A percentile compares a stretch with the other conserved stretches of the same genome.
Evolutionary conservation across 2,888 invertebrate genomes (phyloP).

Genomic region (Amphipyra berbera): DNA sequence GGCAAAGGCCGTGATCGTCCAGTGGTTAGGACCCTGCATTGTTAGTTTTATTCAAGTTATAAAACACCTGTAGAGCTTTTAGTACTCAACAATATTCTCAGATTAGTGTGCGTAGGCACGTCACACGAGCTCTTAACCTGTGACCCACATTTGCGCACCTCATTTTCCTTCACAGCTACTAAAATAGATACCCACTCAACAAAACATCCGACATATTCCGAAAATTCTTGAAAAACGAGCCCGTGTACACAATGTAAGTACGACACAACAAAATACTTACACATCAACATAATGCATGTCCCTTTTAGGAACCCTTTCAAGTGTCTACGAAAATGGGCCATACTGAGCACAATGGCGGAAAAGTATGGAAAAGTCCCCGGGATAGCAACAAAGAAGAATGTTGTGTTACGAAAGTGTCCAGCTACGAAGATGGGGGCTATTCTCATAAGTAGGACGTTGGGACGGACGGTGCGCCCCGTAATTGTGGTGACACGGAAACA

Average conservation of each 20-base stretch:
- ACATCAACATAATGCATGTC: conserved; percentile 55
- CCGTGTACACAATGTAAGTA: conserved; percentile 32
- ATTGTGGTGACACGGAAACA: conserved; percentile 56
- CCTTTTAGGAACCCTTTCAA: conserved; percentile 67
- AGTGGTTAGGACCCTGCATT: too few species aligned
- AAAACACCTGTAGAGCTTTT: too few species aligned
- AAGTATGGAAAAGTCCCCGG: conserved; percentile 63
- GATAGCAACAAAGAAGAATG: conserved; percentile 67
- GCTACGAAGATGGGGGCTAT: conserved; percentile 61
- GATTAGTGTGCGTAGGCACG: background rate
- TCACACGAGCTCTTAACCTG: conserved; percentile 14
- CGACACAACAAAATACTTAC: conserved; percentile 40
- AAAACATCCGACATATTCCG: conserved; percentile 14
- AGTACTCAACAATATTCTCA: too few species aligned
- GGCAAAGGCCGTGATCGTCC: too few species aligned
- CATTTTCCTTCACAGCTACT: conserved; percentile 15
- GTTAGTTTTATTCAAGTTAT: too few species aligned
- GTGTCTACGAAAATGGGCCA: conserved; percentile 69
- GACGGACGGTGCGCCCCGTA: conserved; percentile 44
- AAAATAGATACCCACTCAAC: background rate
- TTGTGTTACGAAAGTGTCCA: conserved; percentile 69
- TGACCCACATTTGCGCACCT: conserved; percentile 17
- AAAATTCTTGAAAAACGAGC: conserved; percentile 36
- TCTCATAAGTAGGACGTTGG: conserved; percentile 63
- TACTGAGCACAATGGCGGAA: conserved; percentile 65